Evolutionary conservation across 2,888 invertebrate species (phyloP).

Genomic region (Dynastes maya): DNA sequence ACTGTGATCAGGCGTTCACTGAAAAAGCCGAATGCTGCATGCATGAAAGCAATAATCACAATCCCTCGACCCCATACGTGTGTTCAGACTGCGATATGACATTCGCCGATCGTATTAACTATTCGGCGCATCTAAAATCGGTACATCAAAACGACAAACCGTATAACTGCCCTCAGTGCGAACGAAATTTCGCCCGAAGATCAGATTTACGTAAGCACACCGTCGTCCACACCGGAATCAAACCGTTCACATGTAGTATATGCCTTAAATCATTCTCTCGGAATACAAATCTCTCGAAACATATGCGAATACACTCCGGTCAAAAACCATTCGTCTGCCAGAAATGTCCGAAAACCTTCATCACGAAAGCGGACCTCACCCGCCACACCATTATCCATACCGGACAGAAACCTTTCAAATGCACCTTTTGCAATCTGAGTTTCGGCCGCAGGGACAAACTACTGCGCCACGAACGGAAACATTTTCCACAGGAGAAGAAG

Average conservation of each 20-base stretch:
- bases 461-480: constrained; percentile 78
- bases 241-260: constrained; percentile 82
- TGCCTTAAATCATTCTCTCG: constrained; percentile 84
- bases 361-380: constrained; percentile 78
- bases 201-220: constrained; percentile 83
- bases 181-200: constrained; percentile 79
- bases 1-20: constrained; percentile 82
- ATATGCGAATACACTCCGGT: constrained; percentile 81
- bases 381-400: constrained; percentile 80
- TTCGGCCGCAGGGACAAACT: constrained; percentile 82
- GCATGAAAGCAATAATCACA: constrained; percentile 78
- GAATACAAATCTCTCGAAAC: constrained; percentile 84
- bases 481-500: constrained; percentile 70
- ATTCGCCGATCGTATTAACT: constrained; percentile 76
- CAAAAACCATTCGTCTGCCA: constrained; percentile 82
- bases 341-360: constrained; percentile 82
- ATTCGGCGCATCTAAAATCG: constrained; percentile 79
- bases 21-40: constrained; percentile 77
- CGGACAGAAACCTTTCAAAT: constrained; percentile 78
- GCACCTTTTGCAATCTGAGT: constrained; percentile 78
- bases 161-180: constrained; percentile 80
- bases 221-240: constrained; percentile 83
- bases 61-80: constrained; percentile 75
- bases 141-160: constrained; percentile 81
- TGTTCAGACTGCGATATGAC: constrained; percentile 76